Evolutionary conservation across 2,797 vertebrate species (phyloP).

Genomic region (Phoxinus dragarum): DNA sequence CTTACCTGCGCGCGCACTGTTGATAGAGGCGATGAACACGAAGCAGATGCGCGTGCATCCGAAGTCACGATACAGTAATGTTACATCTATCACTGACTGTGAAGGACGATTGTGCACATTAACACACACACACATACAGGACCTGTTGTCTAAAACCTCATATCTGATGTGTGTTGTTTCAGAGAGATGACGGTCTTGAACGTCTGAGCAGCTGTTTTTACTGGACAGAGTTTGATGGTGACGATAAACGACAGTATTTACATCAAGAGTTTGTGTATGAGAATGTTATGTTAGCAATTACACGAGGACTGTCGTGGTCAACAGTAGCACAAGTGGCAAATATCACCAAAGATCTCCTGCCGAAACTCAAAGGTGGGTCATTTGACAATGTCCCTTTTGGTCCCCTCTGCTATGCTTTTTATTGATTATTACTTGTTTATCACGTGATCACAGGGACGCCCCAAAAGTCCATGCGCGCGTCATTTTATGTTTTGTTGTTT

Average conservation of each 20-base stretch:
- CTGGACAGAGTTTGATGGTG: slow-evolving; percentile 56
- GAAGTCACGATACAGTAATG: background rate
- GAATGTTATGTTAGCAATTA: slow-evolving; percentile 52
- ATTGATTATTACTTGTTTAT: background rate
- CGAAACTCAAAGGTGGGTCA: slow-evolving; percentile 56
- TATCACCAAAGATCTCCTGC: slow-evolving; percentile 57
- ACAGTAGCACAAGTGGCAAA: slow-evolving; percentile 53
- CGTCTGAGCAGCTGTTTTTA: slow-evolving; percentile 51
- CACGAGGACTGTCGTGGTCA: slow-evolving; percentile 56
- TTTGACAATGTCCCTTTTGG: background rate
- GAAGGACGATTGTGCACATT: background rate
- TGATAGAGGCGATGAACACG: background rate
- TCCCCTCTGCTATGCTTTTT: background rate
- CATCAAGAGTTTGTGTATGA: slow-evolving; percentile 63
- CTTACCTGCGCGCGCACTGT: slow-evolving; percentile 1
- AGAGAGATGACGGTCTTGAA: slow-evolving; percentile 52
- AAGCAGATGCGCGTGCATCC: background rate
- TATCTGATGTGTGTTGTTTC: slow-evolving; percentile 10
- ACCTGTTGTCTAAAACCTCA: background rate
- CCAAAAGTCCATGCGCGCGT: background rate
- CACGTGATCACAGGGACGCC: slow-evolving; percentile 4
- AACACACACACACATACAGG: background rate
- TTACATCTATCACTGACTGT: background rate
- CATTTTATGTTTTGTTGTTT: too few relatives aligned
- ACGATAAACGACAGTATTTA: slow-evolving; percentile 42